Conservation (phyloP, 2,888 invertebrate genomes). For the Drosophila affinis region DNA sequence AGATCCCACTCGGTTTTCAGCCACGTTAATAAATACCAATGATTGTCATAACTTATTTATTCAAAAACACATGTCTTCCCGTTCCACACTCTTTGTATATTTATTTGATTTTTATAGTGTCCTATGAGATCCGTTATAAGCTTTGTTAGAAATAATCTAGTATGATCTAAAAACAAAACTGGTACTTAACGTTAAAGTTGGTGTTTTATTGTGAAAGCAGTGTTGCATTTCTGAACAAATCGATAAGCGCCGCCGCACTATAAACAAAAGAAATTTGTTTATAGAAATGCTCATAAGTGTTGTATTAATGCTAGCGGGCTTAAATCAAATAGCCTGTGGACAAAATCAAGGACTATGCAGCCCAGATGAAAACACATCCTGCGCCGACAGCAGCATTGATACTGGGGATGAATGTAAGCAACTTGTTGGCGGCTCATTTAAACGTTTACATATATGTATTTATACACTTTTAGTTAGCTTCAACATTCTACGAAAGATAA, state of each 20-base stretch:
- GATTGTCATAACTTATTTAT: too few species aligned
- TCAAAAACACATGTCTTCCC: too few species aligned
- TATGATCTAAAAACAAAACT: neutral
- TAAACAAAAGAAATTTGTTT: constrained; percentile 34
- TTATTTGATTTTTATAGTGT: neutral
- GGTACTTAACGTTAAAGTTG: neutral
- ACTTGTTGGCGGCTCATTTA: constrained; percentile 13
- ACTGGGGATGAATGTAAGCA: constrained; percentile 40
- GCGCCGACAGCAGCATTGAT: neutral
- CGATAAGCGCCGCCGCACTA: constrained; percentile 29
- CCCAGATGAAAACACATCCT: constrained; percentile 3
- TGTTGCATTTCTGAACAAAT: constrained; percentile 2
- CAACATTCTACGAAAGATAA: constrained; percentile 84
- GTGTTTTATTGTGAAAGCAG: neutral
- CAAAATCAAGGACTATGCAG: constrained; percentile 29
- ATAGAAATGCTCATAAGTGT: constrained; percentile 45
- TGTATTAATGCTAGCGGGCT: constrained; percentile 42
- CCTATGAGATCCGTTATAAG: neutral
- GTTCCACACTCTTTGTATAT: neutral
- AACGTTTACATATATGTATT: neutral
- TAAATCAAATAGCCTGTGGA: constrained; percentile 4
- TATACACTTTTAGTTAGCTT: constrained; percentile 53
- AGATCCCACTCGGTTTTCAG: too few species aligned
- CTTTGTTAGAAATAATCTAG: neutral
- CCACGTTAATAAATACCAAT: too few species aligned